Percentiles rank a stretch among this genome's conserved stretches.
These are phyloP conservation scores for Sarcophilus harrisii DNA, from an alignment of 2,797 vertebrate genomes.

Conservation along the genomic window DNA sequence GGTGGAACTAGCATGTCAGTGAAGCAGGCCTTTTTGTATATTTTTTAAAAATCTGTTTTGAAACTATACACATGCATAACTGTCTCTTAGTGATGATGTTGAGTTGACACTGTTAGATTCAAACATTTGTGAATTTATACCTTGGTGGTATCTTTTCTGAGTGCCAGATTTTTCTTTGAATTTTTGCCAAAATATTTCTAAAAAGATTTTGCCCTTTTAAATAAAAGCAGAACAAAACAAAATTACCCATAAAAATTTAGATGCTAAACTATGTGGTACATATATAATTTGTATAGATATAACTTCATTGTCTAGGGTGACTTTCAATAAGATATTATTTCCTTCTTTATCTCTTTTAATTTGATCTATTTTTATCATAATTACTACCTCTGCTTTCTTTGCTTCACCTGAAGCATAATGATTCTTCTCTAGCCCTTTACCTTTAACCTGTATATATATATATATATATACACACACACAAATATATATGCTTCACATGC, in stretches of 20 bases:
- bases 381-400: no score
- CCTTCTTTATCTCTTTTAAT: no score
- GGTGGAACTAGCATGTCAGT: conserved; percentile 71
- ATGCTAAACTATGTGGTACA: no score
- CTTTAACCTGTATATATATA: no score
- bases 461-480: no score
- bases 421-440: no score
- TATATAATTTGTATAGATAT: no score
- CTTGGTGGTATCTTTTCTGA: conserved; percentile 67
- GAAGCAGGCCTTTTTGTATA: conserved; percentile 81
- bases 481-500: no score
- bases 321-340: no score
- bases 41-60: not conserved
- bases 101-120: conserved; percentile 33
- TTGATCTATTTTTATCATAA: no score
- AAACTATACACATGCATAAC: conserved; percentile 18
- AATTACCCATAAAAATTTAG: not conserved
- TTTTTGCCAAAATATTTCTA: conserved; percentile 65
- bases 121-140: conserved; percentile 52
- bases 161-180: conserved; percentile 73
- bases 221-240: conserved; percentile 63
- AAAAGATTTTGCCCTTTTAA: conserved; percentile 67
- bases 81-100: conserved; percentile 50
- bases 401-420: no score
- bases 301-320: no score